These are phyloP conservation scores for rat (Rattus norvegicus) DNA, from an alignment of 2,113 vertebrate species.

Conservation along the genomic window DNA sequence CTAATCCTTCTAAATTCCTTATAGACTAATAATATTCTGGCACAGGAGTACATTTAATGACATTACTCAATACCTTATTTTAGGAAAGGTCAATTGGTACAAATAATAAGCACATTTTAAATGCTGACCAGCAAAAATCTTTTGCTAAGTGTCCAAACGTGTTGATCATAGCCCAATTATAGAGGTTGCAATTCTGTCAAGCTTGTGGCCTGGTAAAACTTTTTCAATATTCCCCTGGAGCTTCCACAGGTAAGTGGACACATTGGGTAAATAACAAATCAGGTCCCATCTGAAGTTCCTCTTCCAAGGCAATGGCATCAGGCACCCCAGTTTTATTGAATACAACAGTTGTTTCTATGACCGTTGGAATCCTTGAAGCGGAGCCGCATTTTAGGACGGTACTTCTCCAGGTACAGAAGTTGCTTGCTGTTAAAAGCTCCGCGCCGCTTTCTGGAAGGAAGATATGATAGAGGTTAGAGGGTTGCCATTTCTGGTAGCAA, in stretches of 20 bases:
- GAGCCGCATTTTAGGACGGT: constrained; percentile 99
- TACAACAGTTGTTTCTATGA: constrained; percentile 99
- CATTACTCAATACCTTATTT: constrained; percentile 82
- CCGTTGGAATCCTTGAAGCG: constrained; percentile 99
- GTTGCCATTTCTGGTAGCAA: not conserved
- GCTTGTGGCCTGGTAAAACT: constrained; percentile 81
- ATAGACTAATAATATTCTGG: constrained; percentile 78
- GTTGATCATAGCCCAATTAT: constrained; percentile 79
- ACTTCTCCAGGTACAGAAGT: constrained; percentile 99
- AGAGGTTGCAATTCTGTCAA: constrained; percentile 83
- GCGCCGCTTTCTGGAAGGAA: constrained; percentile 93
- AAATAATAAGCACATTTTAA: constrained; percentile 81
- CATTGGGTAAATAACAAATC: constrained; percentile 76
- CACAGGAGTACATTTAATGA: constrained; percentile 78
- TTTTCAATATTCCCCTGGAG: constrained; percentile 82
- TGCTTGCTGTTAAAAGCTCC: constrained; percentile 99
- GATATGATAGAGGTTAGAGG: not conserved
- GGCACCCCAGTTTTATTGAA: constrained; percentile 92
- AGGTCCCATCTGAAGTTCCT: constrained; percentile 82
- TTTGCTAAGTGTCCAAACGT: constrained; percentile 84
- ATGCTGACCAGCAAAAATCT: constrained; percentile 82
- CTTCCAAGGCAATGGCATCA: constrained; percentile 80
- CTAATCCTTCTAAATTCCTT: constrained; percentile 84
- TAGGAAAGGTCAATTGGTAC: constrained; percentile 79
- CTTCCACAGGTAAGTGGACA: constrained; percentile 83